These are phyloP conservation scores for Lasaia peninsularis DNA, from an alignment of 1,140 invertebrate genomes.

Conservation along the genomic window DNA sequence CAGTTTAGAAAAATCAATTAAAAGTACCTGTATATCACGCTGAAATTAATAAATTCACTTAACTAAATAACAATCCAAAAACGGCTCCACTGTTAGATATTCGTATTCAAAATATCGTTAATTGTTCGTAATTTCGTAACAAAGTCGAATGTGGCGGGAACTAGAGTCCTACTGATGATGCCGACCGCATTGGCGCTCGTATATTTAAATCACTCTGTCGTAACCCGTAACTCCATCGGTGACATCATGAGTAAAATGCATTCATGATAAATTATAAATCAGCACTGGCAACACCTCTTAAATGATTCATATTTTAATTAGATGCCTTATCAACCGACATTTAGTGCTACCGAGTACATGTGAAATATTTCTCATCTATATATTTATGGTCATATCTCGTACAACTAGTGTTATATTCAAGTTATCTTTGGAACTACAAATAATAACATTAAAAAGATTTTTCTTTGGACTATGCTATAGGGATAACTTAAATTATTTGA, in stretches of 20 bases:
- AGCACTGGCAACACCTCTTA: background rate
- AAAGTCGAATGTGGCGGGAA: constrained; percentile 26
- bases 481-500: too few relatives aligned
- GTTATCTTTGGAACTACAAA: too few relatives aligned
- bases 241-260: constrained; percentile 33
- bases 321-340: background rate
- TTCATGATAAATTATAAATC: constrained; percentile 14
- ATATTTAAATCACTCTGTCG: constrained; percentile 27
- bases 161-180: constrained; percentile 40
- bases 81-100: constrained; percentile 4
- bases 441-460: too few relatives aligned
- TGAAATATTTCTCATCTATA: too few relatives aligned
- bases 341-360: too few relatives aligned
- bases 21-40: background rate
- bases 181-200: constrained; percentile 42
- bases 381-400: too few relatives aligned
- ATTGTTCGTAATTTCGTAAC: background rate
- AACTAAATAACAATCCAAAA: background rate
- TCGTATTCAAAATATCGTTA: constrained; percentile 13
- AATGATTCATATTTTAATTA: background rate
- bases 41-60: background rate
- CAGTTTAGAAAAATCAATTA: background rate
- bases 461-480: too few relatives aligned
- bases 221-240: constrained; percentile 21
- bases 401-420: too few relatives aligned